Evolutionary conservation across 2,113 vertebrate genomes (phyloP).

Genomic region (Trachemys scripta): DNA sequence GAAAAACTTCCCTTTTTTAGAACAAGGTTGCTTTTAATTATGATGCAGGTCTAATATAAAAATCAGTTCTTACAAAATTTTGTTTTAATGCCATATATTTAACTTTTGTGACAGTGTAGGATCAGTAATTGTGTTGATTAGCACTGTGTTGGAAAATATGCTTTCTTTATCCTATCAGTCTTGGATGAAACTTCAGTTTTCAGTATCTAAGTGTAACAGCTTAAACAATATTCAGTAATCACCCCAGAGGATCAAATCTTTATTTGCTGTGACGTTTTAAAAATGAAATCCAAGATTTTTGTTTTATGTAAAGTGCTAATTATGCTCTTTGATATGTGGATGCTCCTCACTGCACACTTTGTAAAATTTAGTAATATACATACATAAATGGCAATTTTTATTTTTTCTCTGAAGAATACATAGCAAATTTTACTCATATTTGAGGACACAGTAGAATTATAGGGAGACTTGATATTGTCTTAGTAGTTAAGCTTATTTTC

Average conservation of each 20-base stretch:
- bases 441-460: neutral
- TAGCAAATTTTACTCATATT: neutral
- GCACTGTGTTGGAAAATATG: neutral
- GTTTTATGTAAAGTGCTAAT: neutral
- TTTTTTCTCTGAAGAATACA: neutral
- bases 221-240: neutral
- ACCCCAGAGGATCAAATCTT: neutral
- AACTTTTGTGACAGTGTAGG: neutral
- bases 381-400: neutral
- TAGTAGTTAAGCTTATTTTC: neutral
- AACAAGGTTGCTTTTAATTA: neutral
- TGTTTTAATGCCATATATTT: neutral
- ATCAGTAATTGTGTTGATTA: neutral
- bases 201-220: neutral
- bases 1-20: conserved; percentile 6
- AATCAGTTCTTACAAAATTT: neutral
- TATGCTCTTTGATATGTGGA: neutral
- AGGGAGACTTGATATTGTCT: neutral
- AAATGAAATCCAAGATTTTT: neutral
- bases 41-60: neutral
- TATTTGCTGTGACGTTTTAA: neutral
- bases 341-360: neutral
- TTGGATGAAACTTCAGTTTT: neutral
- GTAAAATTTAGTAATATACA: neutral
- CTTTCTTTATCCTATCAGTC: neutral